Evolutionary conservation across 2,797 vertebrate genomes (phyloP).

Genomic region (Percopsis omiscomaycus): DNA sequence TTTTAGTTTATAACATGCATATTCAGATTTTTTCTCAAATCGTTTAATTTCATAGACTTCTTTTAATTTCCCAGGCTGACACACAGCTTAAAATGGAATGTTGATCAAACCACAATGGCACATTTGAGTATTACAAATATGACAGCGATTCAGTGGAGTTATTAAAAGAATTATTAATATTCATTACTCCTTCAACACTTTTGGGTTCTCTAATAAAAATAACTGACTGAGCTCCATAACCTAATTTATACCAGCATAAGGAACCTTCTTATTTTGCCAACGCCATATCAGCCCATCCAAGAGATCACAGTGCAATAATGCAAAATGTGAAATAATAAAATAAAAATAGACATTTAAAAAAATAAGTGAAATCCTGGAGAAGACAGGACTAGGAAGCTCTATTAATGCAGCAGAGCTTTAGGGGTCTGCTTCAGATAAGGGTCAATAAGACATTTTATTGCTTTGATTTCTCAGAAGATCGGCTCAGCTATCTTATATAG

Average conservation of each 20-base stretch:
- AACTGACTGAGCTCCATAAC: background rate
- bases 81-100: background rate
- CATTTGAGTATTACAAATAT: slow-evolving; percentile 12
- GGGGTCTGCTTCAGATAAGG: slow-evolving; percentile 53
- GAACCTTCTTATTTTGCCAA: no score
- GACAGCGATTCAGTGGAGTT: slow-evolving; percentile 6
- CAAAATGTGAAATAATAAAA: slow-evolving; percentile 51
- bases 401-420: background rate
- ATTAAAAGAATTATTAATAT: slow-evolving; percentile 12
- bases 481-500: slow-evolving; percentile 69
- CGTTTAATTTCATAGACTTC: no score
- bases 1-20: no score
- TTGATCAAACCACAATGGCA: background rate
- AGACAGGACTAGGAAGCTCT: slow-evolving; percentile 33
- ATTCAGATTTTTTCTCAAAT: no score
- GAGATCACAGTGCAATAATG: slow-evolving; percentile 57
- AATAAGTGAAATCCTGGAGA: slow-evolving; percentile 57
- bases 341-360: slow-evolving; percentile 65
- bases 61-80: background rate
- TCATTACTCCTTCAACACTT: slow-evolving; percentile 22
- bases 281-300: slow-evolving; percentile 23
- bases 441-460: slow-evolving; percentile 79
- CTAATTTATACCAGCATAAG: slow-evolving; percentile 30
- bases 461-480: slow-evolving; percentile 67
- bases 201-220: slow-evolving; percentile 29